These are phyloP conservation scores for Xestobium rufovillosum DNA, from an alignment of 2,888 invertebrate species.

Conservation along the genomic window DNA sequence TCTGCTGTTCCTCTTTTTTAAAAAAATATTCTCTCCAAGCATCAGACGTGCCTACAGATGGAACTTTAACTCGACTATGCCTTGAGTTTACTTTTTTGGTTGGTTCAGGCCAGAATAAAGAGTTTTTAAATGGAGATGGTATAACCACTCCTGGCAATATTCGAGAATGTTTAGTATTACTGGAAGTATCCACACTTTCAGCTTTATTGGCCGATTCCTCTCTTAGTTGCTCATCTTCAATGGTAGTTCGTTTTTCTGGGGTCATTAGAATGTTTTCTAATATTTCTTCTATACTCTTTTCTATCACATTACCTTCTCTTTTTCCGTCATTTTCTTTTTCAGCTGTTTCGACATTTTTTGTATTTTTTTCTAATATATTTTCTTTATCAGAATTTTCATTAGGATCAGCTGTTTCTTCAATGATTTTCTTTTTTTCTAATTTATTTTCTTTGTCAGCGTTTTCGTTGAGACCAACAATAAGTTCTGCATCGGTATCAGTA, in stretches of 20 bases:
- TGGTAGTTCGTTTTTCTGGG: conserved; percentile 7
- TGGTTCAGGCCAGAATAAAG: conserved; percentile 19
- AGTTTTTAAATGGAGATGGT: conserved; percentile 20
- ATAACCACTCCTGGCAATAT: conserved; percentile 10
- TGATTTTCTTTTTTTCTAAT: not conserved
- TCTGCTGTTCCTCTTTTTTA: conserved; percentile 22
- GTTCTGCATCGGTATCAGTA: not conserved
- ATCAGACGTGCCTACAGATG: conserved; percentile 20
- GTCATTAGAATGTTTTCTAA: conserved; percentile 8
- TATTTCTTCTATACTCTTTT: conserved; percentile 5
- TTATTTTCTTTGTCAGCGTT: conserved; percentile 1
- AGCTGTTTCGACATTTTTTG: not conserved
- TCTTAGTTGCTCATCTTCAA: no score
- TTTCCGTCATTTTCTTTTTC: not conserved
- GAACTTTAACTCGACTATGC: conserved; percentile 21
- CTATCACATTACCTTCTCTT: conserved; percentile 1
- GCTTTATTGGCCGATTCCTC: no score
- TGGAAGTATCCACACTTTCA: not conserved
- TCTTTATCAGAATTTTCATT: not conserved
- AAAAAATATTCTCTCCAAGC: conserved; percentile 21
- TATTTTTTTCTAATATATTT: not conserved
- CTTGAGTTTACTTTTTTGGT: conserved; percentile 14
- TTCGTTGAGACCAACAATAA: not conserved
- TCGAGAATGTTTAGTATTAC: conserved; percentile 3
- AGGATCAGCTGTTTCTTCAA: not conserved